Conservation (phyloP, 30 jellyfish, hydroid and myxozoan genomes). For the Euphysa ruthae region DNA sequence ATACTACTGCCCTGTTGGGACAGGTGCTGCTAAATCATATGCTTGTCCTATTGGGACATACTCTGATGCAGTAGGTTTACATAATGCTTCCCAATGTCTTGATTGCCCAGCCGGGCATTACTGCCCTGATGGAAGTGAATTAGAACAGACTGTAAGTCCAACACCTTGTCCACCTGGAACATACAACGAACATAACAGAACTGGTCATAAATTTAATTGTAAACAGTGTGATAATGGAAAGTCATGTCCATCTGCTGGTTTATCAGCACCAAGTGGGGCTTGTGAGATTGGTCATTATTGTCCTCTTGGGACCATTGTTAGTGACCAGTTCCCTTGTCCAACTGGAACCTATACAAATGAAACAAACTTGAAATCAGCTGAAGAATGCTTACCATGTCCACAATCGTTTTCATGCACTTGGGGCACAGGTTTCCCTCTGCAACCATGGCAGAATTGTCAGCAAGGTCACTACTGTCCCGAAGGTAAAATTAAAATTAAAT, state of each 20-base stretch:
- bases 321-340: slow-evolving; percentile 77
- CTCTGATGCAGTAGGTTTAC: slow-evolving; percentile 39
- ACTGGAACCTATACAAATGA: slow-evolving; percentile 87
- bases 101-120: slow-evolving; percentile 90
- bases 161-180: slow-evolving; percentile 92
- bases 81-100: slow-evolving; percentile 61
- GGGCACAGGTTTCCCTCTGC: slow-evolving; percentile 82
- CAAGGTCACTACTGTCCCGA: slow-evolving; percentile 89
- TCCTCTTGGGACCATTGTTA: slow-evolving; percentile 79
- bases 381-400: slow-evolving; percentile 85
- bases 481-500: slow-evolving; percentile 21
- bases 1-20: slow-evolving; percentile 78
- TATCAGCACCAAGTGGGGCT: slow-evolving; percentile 42
- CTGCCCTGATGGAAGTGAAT: slow-evolving; percentile 88
- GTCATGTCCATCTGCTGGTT: slow-evolving; percentile 88
- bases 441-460: slow-evolving; percentile 81
- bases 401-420: slow-evolving; percentile 83
- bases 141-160: slow-evolving; percentile 73
- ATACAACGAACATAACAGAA: slow-evolving; percentile 52
- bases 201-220: slow-evolving; percentile 73
- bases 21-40: slow-evolving; percentile 67
- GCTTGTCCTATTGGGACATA: slow-evolving; percentile 91
- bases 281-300: slow-evolving; percentile 85
- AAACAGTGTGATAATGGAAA: slow-evolving; percentile 85
- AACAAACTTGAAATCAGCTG: slow-evolving; percentile 60